Conservation (phyloP, 2,888 invertebrate genomes). For the Synergus japonicus region DNA sequence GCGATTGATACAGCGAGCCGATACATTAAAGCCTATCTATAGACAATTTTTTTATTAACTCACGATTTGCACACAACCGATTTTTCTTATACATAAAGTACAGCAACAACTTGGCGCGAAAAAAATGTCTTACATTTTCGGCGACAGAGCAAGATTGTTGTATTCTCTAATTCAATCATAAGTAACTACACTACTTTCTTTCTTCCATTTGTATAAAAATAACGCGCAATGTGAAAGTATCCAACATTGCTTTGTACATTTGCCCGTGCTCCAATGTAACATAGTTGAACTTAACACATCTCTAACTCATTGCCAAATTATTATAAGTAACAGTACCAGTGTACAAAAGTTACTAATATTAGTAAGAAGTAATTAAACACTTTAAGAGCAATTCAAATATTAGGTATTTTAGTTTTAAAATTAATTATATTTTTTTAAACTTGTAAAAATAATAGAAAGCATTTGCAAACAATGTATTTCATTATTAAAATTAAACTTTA, state of each 20-base stretch:
- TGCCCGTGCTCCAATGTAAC: constrained; percentile 77
- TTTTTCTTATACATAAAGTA: constrained; percentile 64
- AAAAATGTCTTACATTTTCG: constrained; percentile 43
- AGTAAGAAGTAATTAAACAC: not conserved
- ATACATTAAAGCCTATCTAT: constrained; percentile 45
- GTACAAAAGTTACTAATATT: constrained; percentile 23
- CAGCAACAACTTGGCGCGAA: constrained; percentile 55
- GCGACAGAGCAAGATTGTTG: constrained; percentile 58
- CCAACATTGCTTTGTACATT: constrained; percentile 77
- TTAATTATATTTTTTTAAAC: not conserved
- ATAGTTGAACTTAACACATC: constrained; percentile 59
- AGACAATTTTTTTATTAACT: constrained; percentile 31
- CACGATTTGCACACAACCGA: constrained; percentile 67
- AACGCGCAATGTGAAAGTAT: constrained; percentile 75
- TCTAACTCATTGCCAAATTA: constrained; percentile 59
- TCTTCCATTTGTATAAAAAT: constrained; percentile 74
- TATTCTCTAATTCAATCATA: constrained; percentile 54
- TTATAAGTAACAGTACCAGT: constrained; percentile 49
- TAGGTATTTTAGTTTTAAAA: not conserved
- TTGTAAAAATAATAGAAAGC: not conserved
- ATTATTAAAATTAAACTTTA: not conserved
- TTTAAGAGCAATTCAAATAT: not conserved
- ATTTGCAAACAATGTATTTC: not conserved
- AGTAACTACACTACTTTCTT: constrained; percentile 57
- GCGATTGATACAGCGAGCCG: constrained; percentile 43